Conservation (phyloP, 2,113 vertebrate species). For the Emberiza fucata region DNA sequence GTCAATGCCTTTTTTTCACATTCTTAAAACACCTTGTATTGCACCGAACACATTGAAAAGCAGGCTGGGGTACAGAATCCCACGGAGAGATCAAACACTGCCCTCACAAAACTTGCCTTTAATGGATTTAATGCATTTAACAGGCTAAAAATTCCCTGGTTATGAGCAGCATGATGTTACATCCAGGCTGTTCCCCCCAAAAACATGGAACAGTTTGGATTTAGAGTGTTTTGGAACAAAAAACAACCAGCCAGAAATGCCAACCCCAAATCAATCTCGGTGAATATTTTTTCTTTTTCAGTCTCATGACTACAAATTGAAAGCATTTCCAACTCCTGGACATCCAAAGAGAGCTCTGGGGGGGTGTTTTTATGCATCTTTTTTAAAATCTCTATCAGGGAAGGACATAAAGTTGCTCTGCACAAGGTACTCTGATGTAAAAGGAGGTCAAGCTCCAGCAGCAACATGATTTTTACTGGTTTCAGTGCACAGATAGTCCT, state of each 20-base stretch:
- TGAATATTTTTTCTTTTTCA: background rate
- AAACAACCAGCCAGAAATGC: background rate
- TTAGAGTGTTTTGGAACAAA: background rate
- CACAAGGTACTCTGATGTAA: background rate
- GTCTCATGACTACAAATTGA: background rate
- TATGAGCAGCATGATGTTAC: background rate
- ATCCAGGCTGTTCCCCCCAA: background rate
- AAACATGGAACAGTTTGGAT: background rate
- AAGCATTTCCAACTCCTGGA: background rate
- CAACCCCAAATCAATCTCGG: background rate
- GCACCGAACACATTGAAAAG: background rate
- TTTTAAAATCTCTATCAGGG: rapidly evolving
- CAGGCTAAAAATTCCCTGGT: background rate
- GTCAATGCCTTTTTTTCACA: background rate
- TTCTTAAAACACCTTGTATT: background rate
- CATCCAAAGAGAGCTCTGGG: background rate
- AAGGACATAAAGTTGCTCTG: background rate
- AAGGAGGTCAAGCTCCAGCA: background rate
- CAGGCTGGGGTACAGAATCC: background rate
- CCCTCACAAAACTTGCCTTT: background rate
- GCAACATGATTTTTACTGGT: background rate
- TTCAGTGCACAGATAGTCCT: background rate
- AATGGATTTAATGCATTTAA: background rate
- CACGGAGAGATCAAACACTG: background rate
- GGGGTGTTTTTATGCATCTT: background rate